These are phyloP conservation scores for Dicyrtomina minuta DNA, from an alignment of 2,888 invertebrate species.

Conservation along the genomic window DNA sequence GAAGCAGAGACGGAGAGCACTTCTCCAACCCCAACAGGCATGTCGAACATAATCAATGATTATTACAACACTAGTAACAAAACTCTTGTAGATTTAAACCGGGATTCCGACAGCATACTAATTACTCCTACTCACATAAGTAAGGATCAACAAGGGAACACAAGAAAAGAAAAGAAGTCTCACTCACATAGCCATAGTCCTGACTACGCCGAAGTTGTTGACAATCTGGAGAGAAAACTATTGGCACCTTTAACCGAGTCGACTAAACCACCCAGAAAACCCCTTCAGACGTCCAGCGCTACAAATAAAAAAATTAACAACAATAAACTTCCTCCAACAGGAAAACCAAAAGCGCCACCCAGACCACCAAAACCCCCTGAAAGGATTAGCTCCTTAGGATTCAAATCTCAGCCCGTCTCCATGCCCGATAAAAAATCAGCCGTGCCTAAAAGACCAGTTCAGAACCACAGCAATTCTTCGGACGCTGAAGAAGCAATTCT, in stretches of 20 bases:
- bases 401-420: background rate
- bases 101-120: slow-evolving; percentile 26
- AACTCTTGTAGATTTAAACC: slow-evolving; percentile 25
- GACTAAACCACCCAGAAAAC: slow-evolving; percentile 36
- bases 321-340: background rate
- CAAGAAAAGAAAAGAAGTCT: slow-evolving; percentile 9
- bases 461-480: background rate
- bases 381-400: slow-evolving; percentile 37
- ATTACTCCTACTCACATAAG: slow-evolving; percentile 22
- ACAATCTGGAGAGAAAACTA: slow-evolving; percentile 11
- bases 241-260: slow-evolving; percentile 13
- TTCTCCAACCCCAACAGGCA: no score
- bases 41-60: no score
- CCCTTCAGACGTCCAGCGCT: slow-evolving; percentile 37
- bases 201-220: background rate
- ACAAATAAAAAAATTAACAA: slow-evolving; percentile 28
- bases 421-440: slow-evolving; percentile 6
- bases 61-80: background rate
- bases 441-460: background rate
- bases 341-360: slow-evolving; percentile 37
- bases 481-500: slow-evolving; percentile 1
- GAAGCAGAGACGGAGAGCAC: no score
- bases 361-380: slow-evolving; percentile 50
- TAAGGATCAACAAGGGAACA: background rate
- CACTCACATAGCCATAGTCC: background rate